phyloP scores from a whole-genome alignment of 1,140 invertebrate species.

The Galleria mellonella region DNA sequence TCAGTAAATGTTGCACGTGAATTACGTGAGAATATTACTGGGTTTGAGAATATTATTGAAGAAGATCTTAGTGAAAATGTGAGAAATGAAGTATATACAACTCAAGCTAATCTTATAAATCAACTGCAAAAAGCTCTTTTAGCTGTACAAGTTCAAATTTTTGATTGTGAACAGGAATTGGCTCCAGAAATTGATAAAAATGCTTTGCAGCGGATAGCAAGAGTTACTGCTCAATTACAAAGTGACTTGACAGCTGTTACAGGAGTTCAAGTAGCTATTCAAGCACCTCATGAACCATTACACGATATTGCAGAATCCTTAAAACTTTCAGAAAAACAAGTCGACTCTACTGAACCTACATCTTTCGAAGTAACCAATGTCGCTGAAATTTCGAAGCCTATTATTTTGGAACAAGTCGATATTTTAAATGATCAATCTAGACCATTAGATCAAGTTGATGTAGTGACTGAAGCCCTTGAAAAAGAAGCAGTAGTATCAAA shows the following conservation, averaged over 20 bases:
- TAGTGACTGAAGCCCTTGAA: too few relatives aligned
- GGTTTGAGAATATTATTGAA: constrained; percentile 7
- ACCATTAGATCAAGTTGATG: too few relatives aligned
- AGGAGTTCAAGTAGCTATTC: constrained; percentile 12
- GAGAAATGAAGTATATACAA: constrained; percentile 13
- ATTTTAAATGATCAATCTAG: too few relatives aligned
- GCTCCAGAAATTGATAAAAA: constrained; percentile 16
- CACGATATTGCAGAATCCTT: too few relatives aligned
- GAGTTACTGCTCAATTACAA: constrained; percentile 25
- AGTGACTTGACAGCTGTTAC: constrained; percentile 25
- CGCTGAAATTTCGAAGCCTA: too few relatives aligned
- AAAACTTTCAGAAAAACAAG: too few relatives aligned
- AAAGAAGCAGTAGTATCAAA: too few relatives aligned
- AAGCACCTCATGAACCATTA: constrained; percentile 3
- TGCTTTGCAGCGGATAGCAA: constrained; percentile 23
- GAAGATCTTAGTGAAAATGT: constrained; percentile 3
- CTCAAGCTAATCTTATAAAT: constrained; percentile 20
- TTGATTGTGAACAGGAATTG: constrained; percentile 27
- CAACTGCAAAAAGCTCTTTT: constrained; percentile 29
- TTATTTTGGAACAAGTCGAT: too few relatives aligned
- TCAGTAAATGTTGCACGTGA: constrained; percentile 33
- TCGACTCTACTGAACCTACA: too few relatives aligned
- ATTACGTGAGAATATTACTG: constrained; percentile 29
- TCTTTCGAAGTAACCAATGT: too few relatives aligned
- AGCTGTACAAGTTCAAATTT: constrained; percentile 29